Conservation (phyloP, 2,888 invertebrate species). For the Clostera curtula region DNA sequence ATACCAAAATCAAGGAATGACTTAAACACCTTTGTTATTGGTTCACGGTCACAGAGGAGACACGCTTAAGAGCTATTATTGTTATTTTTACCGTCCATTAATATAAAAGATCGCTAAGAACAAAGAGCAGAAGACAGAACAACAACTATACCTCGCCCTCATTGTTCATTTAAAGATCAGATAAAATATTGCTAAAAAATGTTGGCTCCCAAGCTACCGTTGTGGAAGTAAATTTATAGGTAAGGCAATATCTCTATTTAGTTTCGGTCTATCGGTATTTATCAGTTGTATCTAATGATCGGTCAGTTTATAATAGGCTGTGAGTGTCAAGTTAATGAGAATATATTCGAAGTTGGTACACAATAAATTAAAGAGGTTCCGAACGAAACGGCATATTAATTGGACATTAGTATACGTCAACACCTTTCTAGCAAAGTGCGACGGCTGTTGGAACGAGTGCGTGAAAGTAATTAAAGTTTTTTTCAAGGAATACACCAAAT, state of each 20-base stretch:
- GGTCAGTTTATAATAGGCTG: conserved; percentile 59
- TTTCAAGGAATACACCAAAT: conserved; percentile 34
- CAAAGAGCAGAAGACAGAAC: too few species aligned
- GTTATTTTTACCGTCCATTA: conserved; percentile 55
- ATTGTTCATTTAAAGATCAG: conserved; percentile 44
- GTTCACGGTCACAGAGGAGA: conserved; percentile 39
- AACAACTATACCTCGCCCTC: too few species aligned
- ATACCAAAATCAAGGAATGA: too few species aligned
- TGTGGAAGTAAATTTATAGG: conserved; percentile 43
- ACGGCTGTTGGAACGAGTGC: conserved; percentile 30
- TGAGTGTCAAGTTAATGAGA: conserved; percentile 70
- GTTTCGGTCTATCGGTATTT: conserved; percentile 51
- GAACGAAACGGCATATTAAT: conserved; percentile 68
- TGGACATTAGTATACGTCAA: conserved; percentile 64
- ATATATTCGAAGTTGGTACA: conserved; percentile 57
- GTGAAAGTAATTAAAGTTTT: conserved; percentile 39
- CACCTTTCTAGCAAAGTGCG: conserved; percentile 41
- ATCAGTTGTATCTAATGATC: conserved; percentile 63
- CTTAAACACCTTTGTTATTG: conserved; percentile 14
- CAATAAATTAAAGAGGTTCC: conserved; percentile 62
- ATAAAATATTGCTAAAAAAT: conserved; percentile 34
- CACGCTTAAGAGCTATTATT: conserved; percentile 51
- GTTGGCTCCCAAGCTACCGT: conserved; percentile 30
- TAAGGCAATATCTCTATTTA: conserved; percentile 55
- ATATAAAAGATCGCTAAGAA: conserved; percentile 40